phyloP scores from a whole-genome alignment of 2,113 vertebrate genomes.

The Zingel zingel region DNA sequence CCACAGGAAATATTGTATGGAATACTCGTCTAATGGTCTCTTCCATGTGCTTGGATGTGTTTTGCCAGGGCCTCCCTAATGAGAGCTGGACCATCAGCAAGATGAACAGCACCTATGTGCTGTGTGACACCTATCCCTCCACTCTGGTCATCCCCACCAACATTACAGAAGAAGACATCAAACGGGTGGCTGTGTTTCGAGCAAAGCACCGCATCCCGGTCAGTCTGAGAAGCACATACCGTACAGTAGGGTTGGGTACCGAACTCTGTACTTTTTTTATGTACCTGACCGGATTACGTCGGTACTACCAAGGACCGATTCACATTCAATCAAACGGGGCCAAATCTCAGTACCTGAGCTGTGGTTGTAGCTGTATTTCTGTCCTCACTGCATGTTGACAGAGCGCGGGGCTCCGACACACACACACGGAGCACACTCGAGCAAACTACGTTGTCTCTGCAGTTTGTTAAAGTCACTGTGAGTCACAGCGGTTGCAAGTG shows the following conservation, averaged over 20 bases:
- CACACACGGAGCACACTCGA: too few relatives aligned
- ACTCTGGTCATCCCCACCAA: conserved; percentile 93
- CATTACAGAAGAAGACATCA: conserved; percentile 92
- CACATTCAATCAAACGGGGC: too few relatives aligned
- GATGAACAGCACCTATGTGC: conserved; percentile 92
- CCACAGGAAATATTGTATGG: background rate
- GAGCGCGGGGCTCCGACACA: too few relatives aligned
- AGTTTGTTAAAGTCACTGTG: too few relatives aligned
- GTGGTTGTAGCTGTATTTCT: too few relatives aligned
- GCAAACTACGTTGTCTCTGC: too few relatives aligned
- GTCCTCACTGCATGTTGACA: too few relatives aligned
- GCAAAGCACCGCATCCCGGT: conserved; percentile 95
- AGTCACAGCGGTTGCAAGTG: too few relatives aligned
- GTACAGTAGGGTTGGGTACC: background rate
- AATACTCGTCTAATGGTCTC: background rate
- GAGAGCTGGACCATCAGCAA: conserved; percentile 98
- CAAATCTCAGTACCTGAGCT: too few relatives aligned
- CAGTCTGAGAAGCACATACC: conserved; percentile 65
- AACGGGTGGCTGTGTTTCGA: conserved; percentile 91
- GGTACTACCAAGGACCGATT: too few relatives aligned
- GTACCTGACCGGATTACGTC: too few relatives aligned
- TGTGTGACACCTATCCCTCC: conserved; percentile 96
- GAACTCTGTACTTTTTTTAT: too few relatives aligned
- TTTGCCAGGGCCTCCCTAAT: conserved; percentile 92
- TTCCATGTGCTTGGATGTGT: background rate